phyloP scores from a whole-genome alignment of 2,888 invertebrate species.

The Drosophila seclusa region DNA sequence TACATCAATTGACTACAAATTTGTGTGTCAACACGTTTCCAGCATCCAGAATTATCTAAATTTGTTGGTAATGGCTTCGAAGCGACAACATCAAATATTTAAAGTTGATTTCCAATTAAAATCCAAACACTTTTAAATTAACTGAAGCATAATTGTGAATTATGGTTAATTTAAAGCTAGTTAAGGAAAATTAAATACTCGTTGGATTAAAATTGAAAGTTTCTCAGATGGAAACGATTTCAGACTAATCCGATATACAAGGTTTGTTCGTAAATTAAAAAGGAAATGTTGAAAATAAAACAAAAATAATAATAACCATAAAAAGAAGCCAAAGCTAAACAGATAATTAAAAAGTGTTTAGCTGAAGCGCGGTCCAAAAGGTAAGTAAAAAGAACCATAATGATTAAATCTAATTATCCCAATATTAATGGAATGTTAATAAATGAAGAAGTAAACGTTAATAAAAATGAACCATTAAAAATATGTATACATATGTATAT shows the following conservation, averaged over 20 bases:
- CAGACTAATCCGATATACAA: too few species aligned
- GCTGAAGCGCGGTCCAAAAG: not conserved
- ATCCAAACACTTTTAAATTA: not conserved
- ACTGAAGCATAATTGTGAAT: not conserved
- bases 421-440: too few species aligned
- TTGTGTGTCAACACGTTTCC: conserved; percentile 23
- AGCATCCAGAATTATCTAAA: conserved; percentile 11
- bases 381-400: too few species aligned
- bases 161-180: not conserved
- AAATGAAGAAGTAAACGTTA: too few species aligned
- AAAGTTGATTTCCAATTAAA: not conserved
- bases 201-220: not conserved
- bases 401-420: too few species aligned
- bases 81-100: conserved; percentile 6
- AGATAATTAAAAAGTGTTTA: not conserved
- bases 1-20: conserved; percentile 44
- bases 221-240: not conserved
- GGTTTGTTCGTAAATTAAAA: too few species aligned
- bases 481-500: not conserved
- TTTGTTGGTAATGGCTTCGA: not conserved
- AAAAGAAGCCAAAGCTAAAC: not conserved
- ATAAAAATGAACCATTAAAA: not conserved
- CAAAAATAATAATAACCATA: not conserved
- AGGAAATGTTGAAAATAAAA: not conserved
- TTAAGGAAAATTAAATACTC: not conserved